Evolutionary conservation across 2,113 vertebrate genomes (phyloP).

Genomic region (Callithrix jacchus): DNA sequence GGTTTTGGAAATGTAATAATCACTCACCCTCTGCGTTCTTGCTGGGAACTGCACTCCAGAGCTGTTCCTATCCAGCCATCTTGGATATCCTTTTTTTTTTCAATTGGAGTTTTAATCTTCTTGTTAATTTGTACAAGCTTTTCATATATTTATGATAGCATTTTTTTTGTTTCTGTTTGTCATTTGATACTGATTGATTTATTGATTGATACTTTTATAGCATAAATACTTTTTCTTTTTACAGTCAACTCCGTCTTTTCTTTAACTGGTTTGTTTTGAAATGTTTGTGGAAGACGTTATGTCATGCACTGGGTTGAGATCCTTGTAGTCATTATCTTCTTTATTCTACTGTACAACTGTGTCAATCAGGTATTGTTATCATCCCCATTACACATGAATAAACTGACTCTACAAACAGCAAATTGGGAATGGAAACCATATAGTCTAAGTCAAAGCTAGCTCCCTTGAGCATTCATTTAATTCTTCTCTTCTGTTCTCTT

Average conservation of each 20-base stretch:
- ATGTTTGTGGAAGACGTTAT: background rate
- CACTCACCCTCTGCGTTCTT: too few relatives aligned
- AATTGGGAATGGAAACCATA: background rate
- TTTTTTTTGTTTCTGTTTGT: background rate
- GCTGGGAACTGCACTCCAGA: too few relatives aligned
- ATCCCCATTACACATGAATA: background rate
- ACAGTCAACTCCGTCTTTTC: background rate
- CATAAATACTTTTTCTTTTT: background rate
- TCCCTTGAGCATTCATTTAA: background rate
- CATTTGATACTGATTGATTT: background rate
- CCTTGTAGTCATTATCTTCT: background rate
- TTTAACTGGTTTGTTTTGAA: conserved; percentile 3
- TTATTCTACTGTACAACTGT: background rate
- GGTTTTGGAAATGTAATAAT: too few relatives aligned
- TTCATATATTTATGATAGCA: background rate
- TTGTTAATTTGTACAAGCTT: background rate
- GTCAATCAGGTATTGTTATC: background rate
- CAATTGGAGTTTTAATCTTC: background rate
- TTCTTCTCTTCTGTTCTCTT: background rate
- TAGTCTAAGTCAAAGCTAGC: background rate
- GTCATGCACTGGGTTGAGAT: background rate
- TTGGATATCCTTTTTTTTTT: background rate
- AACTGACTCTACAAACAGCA: background rate
- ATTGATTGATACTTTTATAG: background rate
- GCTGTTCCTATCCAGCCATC: too few relatives aligned